phyloP scores from a whole-genome alignment of 2,797 vertebrate species.

The Picus viridis region DNA sequence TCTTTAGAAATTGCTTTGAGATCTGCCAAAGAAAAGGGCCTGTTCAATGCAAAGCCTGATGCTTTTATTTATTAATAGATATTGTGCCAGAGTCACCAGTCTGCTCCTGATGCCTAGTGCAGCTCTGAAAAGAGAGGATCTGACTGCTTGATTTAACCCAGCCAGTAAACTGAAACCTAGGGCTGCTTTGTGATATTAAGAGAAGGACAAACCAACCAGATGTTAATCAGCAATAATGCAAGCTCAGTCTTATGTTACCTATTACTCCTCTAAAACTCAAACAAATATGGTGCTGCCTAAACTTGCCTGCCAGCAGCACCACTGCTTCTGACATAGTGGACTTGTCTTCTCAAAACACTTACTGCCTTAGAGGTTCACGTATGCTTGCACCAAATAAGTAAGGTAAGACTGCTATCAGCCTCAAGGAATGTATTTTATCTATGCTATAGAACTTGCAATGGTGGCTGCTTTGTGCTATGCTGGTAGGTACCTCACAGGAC shows the following conservation, averaged over 20 bases:
- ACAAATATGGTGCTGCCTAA: background rate
- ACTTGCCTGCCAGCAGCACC: background rate
- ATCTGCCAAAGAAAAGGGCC: constrained; percentile 52
- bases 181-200: background rate
- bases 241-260: background rate
- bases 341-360: background rate
- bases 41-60: constrained; percentile 58
- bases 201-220: background rate
- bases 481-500: background rate
- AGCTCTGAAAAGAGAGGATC: constrained; percentile 15
- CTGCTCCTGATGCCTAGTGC: constrained; percentile 30
- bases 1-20: constrained; percentile 59
- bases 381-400: background rate
- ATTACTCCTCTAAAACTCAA: background rate
- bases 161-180: background rate
- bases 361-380: background rate
- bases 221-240: constrained; percentile 24
- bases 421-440: background rate
- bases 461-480: background rate
- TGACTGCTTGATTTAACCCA: constrained; percentile 28
- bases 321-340: background rate
- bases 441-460: background rate
- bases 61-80: constrained; percentile 66
- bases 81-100: constrained; percentile 56
- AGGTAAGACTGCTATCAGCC: background rate